Evolutionary conservation across 2,888 invertebrate genomes (phyloP).

Genomic region (Ditylenchus weischeri): DNA sequence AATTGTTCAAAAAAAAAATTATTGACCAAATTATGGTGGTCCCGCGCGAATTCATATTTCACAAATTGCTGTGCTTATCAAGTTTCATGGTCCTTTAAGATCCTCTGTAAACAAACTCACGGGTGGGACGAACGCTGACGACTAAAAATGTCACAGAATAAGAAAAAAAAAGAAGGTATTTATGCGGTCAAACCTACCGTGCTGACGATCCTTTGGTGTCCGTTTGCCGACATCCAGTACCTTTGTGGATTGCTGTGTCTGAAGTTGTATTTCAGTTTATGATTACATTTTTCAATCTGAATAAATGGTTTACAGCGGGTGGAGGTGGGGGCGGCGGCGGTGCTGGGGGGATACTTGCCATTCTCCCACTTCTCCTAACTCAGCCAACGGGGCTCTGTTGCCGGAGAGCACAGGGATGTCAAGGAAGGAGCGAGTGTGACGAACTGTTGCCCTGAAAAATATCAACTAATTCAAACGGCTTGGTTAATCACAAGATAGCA

Average conservation of each 20-base stretch:
- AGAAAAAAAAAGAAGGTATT: no score
- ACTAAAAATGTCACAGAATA: slow-evolving; percentile 14
- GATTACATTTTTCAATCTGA: neutral
- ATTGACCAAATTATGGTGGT: no score
- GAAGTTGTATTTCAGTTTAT: neutral
- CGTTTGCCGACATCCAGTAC: slow-evolving; percentile 52
- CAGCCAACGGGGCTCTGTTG: slow-evolving; percentile 29
- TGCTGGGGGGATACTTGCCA: slow-evolving; percentile 15
- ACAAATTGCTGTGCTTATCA: no score
- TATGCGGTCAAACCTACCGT: slow-evolving; percentile 16
- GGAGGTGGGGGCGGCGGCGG: slow-evolving; percentile 52
- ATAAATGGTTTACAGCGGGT: slow-evolving; percentile 53
- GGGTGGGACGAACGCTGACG: slow-evolving; percentile 40
- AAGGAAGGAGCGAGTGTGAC: slow-evolving; percentile 20
- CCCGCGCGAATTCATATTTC: no score
- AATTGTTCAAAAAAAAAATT: no score
- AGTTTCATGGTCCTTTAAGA: no score
- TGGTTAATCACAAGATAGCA: no score
- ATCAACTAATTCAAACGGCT: no score
- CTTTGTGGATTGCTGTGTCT: slow-evolving; percentile 30
- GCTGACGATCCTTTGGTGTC: slow-evolving; percentile 55
- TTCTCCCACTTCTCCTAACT: slow-evolving; percentile 17
- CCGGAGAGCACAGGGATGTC: slow-evolving; percentile 30
- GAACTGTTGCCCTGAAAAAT: no score
- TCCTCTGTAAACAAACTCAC: slow-evolving; percentile 24